Evolutionary conservation across 2,797 vertebrate species (phyloP).

Genomic region (Gallinago solitaria): DNA sequence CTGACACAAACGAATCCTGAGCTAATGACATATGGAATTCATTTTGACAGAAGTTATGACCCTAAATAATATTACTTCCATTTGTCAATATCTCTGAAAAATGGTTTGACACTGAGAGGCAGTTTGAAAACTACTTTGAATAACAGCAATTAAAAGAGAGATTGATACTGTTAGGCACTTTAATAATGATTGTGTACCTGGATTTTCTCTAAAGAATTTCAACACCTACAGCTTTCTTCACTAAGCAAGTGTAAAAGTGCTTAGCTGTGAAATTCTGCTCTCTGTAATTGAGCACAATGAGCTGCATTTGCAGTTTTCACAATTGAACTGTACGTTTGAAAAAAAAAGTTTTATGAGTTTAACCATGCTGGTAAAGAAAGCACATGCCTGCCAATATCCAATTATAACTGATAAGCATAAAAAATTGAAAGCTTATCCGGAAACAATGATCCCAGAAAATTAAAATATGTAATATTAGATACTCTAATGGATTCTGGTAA

Average conservation of each 20-base stretch:
- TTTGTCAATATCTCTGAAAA: conserved; percentile 71
- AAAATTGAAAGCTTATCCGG: not conserved
- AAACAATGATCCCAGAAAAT: not conserved
- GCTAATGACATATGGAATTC: conserved; percentile 54
- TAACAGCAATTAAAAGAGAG: conserved; percentile 56
- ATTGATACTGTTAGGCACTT: conserved; percentile 54
- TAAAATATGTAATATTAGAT: not conserved
- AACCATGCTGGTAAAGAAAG: conserved; percentile 44
- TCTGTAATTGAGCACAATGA: conserved; percentile 43
- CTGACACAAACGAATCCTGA: conserved; percentile 58
- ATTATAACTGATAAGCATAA: not conserved
- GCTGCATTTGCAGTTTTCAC: conserved; percentile 65
- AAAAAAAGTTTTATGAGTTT: conserved; percentile 2
- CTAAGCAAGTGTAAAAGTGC: conserved; percentile 51
- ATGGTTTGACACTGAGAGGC: conserved; percentile 52
- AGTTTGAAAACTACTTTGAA: conserved; percentile 60
- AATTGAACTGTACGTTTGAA: conserved; percentile 14
- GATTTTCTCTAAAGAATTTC: conserved; percentile 72
- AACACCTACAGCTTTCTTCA: conserved; percentile 56
- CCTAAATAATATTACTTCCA: conserved; percentile 66
- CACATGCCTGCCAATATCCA: not conserved
- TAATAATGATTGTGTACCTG: conserved; percentile 61
- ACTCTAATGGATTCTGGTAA: not conserved
- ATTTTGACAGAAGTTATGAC: conserved; percentile 65
- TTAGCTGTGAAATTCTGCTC: conserved; percentile 64